These are phyloP conservation scores for Caenorhabditis briggsae DNA, from an alignment of 1,140 invertebrate genomes.

Conservation along the genomic window DNA sequence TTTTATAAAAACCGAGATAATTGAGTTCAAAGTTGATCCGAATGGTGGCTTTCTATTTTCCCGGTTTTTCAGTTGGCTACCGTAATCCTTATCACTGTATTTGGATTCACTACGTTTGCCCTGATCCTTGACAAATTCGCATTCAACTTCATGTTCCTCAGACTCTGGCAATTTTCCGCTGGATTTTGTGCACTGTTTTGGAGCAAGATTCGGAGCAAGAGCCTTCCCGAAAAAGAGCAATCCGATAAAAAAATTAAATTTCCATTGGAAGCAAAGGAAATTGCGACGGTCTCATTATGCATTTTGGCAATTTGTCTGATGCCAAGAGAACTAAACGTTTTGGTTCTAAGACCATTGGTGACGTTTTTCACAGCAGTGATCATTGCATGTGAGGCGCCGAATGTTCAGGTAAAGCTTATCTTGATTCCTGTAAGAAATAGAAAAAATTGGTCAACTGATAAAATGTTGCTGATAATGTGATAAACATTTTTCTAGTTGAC, in stretches of 20 bases:
- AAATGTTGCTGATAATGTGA: too few species aligned
- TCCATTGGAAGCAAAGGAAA: neutral
- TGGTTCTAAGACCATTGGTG: neutral
- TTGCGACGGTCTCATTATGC: neutral
- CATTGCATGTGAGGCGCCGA: neutral
- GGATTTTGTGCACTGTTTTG: constrained; percentile 39
- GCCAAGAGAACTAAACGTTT: neutral
- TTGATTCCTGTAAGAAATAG: too few species aligned
- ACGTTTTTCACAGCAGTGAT: neutral
- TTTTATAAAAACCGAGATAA: too few species aligned
- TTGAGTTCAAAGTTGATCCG: too few species aligned
- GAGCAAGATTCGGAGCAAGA: neutral
- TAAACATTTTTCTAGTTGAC: too few species aligned
- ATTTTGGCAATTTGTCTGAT: neutral
- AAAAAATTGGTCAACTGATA: too few species aligned
- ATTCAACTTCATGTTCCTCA: constrained; percentile 36
- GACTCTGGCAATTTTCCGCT: constrained; percentile 50
- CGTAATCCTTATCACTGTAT: neutral
- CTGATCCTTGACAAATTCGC: neutral
- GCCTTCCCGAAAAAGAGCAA: neutral
- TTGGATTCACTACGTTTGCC: neutral
- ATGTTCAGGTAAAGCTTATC: neutral
- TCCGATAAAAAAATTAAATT: too few species aligned
- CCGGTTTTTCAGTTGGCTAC: neutral
- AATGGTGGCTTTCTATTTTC: too few species aligned